Evolutionary conservation across 2,113 vertebrate genomes (phyloP).

Genomic region (pig (Sus scrofa)): DNA sequence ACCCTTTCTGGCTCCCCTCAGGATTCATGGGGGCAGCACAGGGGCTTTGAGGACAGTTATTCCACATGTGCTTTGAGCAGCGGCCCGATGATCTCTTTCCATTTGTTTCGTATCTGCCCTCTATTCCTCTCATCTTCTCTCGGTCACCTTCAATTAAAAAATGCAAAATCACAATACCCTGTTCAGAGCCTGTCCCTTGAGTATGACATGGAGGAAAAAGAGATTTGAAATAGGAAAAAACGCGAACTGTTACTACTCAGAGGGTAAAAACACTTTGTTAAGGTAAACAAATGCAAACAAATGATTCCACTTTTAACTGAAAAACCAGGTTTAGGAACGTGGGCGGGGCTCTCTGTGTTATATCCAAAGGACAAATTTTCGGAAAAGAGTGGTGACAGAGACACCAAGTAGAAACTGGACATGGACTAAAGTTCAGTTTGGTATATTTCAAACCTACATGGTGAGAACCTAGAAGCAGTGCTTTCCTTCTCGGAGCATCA

Average conservation of each 20-base stretch:
- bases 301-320: background rate
- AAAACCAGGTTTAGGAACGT: background rate
- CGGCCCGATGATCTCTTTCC: background rate
- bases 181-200: background rate
- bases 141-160: background rate
- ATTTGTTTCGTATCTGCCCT: background rate
- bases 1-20: background rate
- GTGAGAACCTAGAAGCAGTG: background rate
- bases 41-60: background rate
- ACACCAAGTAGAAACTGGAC: background rate
- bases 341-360: background rate
- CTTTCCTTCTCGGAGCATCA: background rate
- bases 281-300: background rate
- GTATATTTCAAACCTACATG: background rate
- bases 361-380: constrained; percentile 8
- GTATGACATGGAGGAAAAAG: background rate
- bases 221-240: background rate
- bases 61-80: background rate
- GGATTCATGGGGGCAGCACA: background rate
- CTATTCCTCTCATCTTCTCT: background rate
- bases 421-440: background rate
- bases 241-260: background rate
- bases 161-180: background rate
- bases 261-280: background rate
- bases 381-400: background rate